Base-by-base conservation (phyloP, 2,797 vertebrate species). In the Enteromius viviparus region DNA sequence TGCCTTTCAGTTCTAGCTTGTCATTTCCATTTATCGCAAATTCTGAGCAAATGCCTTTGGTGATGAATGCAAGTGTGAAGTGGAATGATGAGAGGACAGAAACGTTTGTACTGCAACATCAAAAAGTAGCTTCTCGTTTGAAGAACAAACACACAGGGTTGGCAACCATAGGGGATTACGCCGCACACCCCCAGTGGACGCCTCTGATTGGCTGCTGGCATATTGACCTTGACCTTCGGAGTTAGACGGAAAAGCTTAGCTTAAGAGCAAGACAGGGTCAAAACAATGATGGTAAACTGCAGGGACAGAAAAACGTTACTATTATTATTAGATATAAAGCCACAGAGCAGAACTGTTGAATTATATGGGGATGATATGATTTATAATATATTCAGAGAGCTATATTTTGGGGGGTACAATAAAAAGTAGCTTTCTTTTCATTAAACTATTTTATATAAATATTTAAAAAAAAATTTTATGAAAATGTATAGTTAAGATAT, bases 71-170 rank as follows among this genome's bases (percentile, higher is more conserved):
- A 49, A 78, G 62, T 86, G 81, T 72, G 66, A 85, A 78, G 83
- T 9, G 19, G 75, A 32, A 69, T 66, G 84, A 79, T 72, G 82
- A 32, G 65, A 70, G 79, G 60, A 87, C 34, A 76, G 83, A 88
- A 89, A 86, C 86, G 88, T 93, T 92, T 92, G 89, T 91, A 91
- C 89, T 88, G 83, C 75, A 91, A 93, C 91, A 91, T 94, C 91
- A 94, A 92, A 93, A 86, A 82, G 75, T 66, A 80, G 76, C 71
- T 87, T 82, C 83, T 79, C 81, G 70, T 90, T 91, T 89, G 88
- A 90, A 89, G 87, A 89, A 86, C 76, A 83, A 84, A 85, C 85
- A 86, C 53, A 77, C 76, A 84, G 82, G 84, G 60, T 83, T 26
- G 66, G 85, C 85, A 90, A 88, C 86, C 87, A 62, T 83, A 89